Conservation (phyloP, 2,888 invertebrate species). For the Julus scanicus region DNA sequence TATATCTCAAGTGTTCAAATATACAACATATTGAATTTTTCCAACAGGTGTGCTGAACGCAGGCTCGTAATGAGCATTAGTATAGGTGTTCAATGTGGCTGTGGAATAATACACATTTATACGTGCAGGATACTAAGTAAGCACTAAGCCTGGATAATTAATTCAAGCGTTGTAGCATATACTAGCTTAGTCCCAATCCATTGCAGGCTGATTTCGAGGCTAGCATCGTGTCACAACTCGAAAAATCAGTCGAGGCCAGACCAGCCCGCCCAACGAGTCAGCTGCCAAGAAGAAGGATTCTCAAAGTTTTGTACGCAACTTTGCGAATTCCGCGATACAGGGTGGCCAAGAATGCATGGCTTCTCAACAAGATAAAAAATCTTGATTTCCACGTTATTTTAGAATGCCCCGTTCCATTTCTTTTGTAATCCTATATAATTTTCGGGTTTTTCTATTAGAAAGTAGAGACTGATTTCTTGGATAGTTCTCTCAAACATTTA, state of each 20-base stretch:
- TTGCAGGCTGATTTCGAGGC: not conserved
- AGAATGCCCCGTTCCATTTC: no score
- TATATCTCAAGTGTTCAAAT: no score
- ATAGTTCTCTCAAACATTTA: no score
- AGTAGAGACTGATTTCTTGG: no score
- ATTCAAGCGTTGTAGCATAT: not conserved
- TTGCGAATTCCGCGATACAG: not conserved
- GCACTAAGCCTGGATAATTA: not conserved
- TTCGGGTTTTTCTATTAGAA: no score
- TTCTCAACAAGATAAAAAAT: no score
- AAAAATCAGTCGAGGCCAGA: slow-evolving; percentile 8
- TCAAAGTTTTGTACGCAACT: not conserved
- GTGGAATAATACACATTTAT: no score
- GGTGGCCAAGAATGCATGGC: not conserved
- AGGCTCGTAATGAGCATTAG: not conserved
- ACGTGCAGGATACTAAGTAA: no score
- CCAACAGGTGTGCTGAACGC: not conserved
- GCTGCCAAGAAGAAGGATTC: not conserved
- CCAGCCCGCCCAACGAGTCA: not conserved
- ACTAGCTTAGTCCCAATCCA: not conserved
- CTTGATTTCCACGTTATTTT: no score
- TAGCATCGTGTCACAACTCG: not conserved
- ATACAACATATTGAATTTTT: not conserved
- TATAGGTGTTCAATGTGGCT: no score
- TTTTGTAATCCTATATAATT: no score